A percentile compares a stretch with the other conserved stretches of the same genome.
Evolutionary conservation across 1,140 invertebrate genomes (phyloP).

Genomic region (Bombus turneri): DNA sequence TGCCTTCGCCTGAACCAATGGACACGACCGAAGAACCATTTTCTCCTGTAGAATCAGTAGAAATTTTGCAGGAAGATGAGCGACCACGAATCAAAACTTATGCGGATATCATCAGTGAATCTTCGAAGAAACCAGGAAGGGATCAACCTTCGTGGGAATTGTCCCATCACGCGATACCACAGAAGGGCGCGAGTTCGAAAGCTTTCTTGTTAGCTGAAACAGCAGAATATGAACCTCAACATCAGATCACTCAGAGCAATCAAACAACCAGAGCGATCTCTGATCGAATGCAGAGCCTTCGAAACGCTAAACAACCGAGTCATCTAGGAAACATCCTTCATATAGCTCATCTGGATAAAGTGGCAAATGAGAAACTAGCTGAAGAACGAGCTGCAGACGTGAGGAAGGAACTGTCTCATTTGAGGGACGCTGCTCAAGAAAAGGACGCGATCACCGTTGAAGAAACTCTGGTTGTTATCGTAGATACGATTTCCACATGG

Average conservation of each 20-base stretch:
- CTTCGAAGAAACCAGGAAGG: slow-evolving; percentile 27
- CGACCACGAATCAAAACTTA: slow-evolving; percentile 63
- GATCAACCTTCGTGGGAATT: slow-evolving; percentile 68
- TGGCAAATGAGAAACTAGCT: slow-evolving; percentile 81
- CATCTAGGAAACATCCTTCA: slow-evolving; percentile 84
- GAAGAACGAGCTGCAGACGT: slow-evolving; percentile 84
- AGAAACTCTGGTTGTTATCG: slow-evolving; percentile 87
- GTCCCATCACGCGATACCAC: background rate
- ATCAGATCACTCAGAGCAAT: slow-evolving; percentile 72
- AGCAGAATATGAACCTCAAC: slow-evolving; percentile 59
- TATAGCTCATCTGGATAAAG: slow-evolving; percentile 84
- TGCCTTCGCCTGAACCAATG: slow-evolving; percentile 66
- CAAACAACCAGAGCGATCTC: slow-evolving; percentile 79
- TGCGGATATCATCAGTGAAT: slow-evolving; percentile 65
- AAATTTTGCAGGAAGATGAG: slow-evolving; percentile 23
- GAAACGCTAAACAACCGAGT: slow-evolving; percentile 81
- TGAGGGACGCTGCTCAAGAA: slow-evolving; percentile 85
- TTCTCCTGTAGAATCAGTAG: slow-evolving; percentile 67
- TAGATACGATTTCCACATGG: slow-evolving; percentile 91
- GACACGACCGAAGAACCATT: slow-evolving; percentile 73
- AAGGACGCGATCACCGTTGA: slow-evolving; percentile 86
- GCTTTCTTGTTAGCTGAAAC: slow-evolving; percentile 64
- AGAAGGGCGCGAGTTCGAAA: slow-evolving; percentile 59
- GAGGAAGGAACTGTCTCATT: slow-evolving; percentile 83
- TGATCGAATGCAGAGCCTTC: slow-evolving; percentile 83